Evolutionary conservation across 2,113 vertebrate genomes (phyloP).

Genomic region (Pedionomus torquatus): DNA sequence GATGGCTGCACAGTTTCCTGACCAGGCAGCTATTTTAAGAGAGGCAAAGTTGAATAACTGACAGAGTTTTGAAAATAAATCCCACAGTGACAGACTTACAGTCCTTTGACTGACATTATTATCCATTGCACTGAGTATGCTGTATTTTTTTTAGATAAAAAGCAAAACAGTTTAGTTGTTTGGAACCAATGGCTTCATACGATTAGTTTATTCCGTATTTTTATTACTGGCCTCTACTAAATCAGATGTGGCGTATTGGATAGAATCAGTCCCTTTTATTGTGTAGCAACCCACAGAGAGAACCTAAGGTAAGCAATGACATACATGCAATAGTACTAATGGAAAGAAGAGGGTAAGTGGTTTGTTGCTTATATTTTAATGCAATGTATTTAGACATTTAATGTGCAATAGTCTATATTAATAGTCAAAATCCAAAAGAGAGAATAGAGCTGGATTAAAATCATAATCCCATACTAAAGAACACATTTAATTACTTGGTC

Average conservation of each 20-base stretch:
- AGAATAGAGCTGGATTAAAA: not conserved
- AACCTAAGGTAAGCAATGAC: not conserved
- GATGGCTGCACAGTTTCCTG: not conserved
- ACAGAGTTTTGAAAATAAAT: not conserved
- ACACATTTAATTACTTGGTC: constrained; percentile 14
- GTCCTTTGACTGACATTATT: not conserved
- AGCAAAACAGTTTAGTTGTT: not conserved
- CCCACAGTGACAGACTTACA: not conserved
- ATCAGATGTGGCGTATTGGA: not conserved
- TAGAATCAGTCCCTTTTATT: not conserved
- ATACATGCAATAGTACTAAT: not conserved
- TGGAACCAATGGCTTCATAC: not conserved
- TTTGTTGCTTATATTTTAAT: not conserved
- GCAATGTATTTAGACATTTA: not conserved
- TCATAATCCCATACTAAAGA: not conserved
- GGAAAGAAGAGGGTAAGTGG: not conserved
- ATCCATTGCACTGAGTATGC: not conserved
- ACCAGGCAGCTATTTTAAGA: not conserved
- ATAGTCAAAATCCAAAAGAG: not conserved
- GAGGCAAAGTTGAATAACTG: not conserved
- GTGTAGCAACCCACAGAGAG: not conserved
- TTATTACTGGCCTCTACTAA: not conserved
- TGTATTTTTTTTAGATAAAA: not conserved
- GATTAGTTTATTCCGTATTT: not conserved
- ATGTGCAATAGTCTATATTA: not conserved